phyloP scores from a whole-genome alignment of 1,140 invertebrate species.

The Cherax quadricarinatus region DNA sequence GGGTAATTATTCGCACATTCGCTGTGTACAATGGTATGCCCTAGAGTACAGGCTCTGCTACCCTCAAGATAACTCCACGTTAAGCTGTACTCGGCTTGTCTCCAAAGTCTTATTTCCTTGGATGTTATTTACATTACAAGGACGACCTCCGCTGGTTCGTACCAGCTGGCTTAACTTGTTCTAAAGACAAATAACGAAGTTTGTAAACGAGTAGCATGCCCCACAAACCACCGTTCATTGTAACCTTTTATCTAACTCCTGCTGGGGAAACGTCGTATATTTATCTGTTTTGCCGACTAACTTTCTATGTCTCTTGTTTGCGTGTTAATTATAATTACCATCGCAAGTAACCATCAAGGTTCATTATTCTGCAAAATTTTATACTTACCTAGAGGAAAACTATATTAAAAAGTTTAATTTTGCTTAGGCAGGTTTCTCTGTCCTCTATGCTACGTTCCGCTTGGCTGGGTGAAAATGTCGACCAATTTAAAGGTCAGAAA shows the following conservation, averaged over 20 bases:
- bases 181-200: not conserved
- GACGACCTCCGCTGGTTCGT: not conserved
- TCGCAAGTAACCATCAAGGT: not conserved
- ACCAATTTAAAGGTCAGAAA: not conserved
- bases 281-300: no score
- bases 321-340: not conserved
- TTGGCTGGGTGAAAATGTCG: not conserved
- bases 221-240: not conserved
- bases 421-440: no score
- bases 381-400: not conserved
- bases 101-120: not conserved
- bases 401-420: not conserved
- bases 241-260: not conserved
- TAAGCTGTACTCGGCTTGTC: not conserved
- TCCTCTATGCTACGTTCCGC: not conserved
- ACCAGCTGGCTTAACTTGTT: not conserved
- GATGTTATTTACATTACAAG: not conserved
- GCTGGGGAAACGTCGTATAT: no score
- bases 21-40: no score
- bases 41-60: no score
- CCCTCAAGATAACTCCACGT: not conserved
- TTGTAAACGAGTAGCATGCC: not conserved
- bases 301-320: not conserved
- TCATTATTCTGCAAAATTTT: not conserved
- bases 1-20: no score